Evolutionary conservation across 2,888 invertebrate genomes (phyloP).

Genomic region (Pammene aurita): DNA sequence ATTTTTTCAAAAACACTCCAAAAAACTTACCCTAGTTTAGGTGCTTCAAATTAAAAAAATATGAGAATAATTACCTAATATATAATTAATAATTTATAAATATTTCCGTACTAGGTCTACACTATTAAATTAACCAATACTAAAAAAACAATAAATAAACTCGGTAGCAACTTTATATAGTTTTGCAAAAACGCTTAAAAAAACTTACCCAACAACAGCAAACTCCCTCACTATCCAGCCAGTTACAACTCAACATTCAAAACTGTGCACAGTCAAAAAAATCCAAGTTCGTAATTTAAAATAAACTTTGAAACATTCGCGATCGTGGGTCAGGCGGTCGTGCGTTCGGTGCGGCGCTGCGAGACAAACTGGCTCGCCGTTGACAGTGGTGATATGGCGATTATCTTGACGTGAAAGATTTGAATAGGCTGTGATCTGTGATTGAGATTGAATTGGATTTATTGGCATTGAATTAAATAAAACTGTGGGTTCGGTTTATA

Average conservation of each 20-base stretch:
- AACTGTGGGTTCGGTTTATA: no score
- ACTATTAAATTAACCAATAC: no score
- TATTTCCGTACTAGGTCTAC: background rate
- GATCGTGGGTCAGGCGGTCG: conserved; percentile 2
- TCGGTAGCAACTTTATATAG: background rate
- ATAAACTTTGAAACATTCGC: conserved; percentile 31
- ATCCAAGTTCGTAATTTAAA: conserved; percentile 27
- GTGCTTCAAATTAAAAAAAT: no score
- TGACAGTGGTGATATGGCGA: conserved; percentile 31
- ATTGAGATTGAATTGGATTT: background rate
- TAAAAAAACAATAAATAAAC: no score
- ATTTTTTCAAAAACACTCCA: no score
- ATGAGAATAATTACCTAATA: no score
- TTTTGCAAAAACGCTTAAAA: background rate
- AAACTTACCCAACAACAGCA: conserved; percentile 27
- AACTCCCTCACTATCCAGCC: conserved; percentile 21
- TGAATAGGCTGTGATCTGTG: background rate
- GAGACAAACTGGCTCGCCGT: conserved; percentile 22
- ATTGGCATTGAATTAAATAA: no score
- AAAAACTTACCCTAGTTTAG: no score
- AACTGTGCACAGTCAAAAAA: conserved; percentile 16
- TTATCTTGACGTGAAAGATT: conserved; percentile 21
- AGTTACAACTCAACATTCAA: conserved; percentile 8
- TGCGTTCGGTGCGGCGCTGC: conserved; percentile 21
- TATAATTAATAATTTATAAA: no score